A percentile compares a stretch with the other conserved stretches of the same genome.
These are phyloP conservation scores for Argyrosomus japonicus DNA, from an alignment of 2,113 vertebrate species.

Conservation along the genomic window DNA sequence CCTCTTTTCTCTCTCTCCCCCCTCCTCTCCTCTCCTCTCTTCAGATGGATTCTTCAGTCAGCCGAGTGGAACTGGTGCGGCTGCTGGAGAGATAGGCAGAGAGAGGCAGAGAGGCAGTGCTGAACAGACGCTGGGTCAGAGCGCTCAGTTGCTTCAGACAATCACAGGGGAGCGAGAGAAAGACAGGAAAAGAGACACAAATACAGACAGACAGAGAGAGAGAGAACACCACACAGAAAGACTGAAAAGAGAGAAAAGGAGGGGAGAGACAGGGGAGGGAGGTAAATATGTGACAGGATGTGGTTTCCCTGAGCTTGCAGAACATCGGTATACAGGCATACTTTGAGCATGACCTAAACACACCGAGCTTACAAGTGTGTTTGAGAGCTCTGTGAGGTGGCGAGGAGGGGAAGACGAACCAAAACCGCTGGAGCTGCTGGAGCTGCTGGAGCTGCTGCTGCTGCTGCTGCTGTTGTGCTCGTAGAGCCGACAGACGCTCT, in stretches of 20 bases:
- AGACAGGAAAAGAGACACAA: slow-evolving; percentile 38
- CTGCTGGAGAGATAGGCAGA: slow-evolving; percentile 61
- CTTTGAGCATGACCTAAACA: slow-evolving; percentile 86
- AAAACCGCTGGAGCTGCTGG: slow-evolving; percentile 48
- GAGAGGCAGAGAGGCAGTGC: slow-evolving; percentile 62
- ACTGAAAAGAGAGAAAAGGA: slow-evolving; percentile 18
- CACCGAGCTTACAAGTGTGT: slow-evolving; percentile 68
- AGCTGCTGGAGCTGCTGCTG: slow-evolving; percentile 41
- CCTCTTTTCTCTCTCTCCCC: background rate
- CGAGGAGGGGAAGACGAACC: slow-evolving; percentile 51
- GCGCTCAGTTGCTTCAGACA: slow-evolving; percentile 81
- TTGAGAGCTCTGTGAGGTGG: slow-evolving; percentile 62
- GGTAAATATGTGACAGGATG: slow-evolving; percentile 86
- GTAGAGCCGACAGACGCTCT: slow-evolving; percentile 19
- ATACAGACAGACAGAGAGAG: no score
- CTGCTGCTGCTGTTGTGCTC: slow-evolving; percentile 6
- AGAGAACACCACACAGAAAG: slow-evolving; percentile 42
- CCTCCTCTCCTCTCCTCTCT: slow-evolving; percentile 46
- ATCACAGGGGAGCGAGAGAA: slow-evolving; percentile 69
- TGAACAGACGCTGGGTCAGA: slow-evolving; percentile 78
- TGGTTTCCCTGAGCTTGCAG: slow-evolving; percentile 87
- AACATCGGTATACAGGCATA: slow-evolving; percentile 79
- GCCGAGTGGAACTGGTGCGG: slow-evolving; percentile 81
- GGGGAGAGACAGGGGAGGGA: slow-evolving; percentile 56
- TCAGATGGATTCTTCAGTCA: slow-evolving; percentile 83